Evolutionary conservation across 2,888 invertebrate genomes (phyloP).

Genomic region (Caenorhabditis doughertyi): DNA sequence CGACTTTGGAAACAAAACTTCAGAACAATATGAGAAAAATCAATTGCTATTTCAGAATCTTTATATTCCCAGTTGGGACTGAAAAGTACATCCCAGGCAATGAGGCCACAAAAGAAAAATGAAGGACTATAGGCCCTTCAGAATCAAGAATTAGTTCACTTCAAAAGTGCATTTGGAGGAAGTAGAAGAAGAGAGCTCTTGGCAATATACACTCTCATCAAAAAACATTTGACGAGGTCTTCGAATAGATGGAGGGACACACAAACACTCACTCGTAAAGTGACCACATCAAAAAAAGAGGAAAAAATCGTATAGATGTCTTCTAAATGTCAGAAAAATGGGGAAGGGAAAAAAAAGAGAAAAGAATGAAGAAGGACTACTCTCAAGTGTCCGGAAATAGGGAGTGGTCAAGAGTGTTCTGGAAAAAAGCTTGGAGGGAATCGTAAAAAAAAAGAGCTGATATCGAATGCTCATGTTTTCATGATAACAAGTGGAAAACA

Average conservation of each 20-base stretch:
- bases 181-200: not conserved
- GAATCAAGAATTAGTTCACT: conserved; percentile 7
- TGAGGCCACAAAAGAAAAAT: not conserved
- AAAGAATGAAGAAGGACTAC: not conserved
- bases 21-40: not conserved
- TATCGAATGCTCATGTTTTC: conserved; percentile 8
- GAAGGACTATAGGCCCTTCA: not conserved
- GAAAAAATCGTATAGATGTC: conserved; percentile 57
- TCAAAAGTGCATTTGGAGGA: not conserved
- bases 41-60: not conserved
- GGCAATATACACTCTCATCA: conserved; percentile 56
- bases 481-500: conserved; percentile 5
- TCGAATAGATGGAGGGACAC: conserved; percentile 7
- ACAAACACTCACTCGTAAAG: conserved; percentile 45
- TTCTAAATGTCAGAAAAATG: conserved; percentile 45
- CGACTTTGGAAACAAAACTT: not conserved
- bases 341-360: not conserved
- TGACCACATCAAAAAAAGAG: conserved; percentile 49
- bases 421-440: not conserved
- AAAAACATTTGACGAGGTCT: conserved; percentile 37
- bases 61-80: not conserved
- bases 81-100: not conserved
- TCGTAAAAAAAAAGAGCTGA: not conserved
- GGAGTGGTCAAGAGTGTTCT: conserved; percentile 50
- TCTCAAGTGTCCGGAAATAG: conserved; percentile 54